Evolutionary conservation across 2,888 invertebrate species (phyloP), one percentile per base, ranked within the genome.

Genomic region (Encarsia formosa): DNA sequence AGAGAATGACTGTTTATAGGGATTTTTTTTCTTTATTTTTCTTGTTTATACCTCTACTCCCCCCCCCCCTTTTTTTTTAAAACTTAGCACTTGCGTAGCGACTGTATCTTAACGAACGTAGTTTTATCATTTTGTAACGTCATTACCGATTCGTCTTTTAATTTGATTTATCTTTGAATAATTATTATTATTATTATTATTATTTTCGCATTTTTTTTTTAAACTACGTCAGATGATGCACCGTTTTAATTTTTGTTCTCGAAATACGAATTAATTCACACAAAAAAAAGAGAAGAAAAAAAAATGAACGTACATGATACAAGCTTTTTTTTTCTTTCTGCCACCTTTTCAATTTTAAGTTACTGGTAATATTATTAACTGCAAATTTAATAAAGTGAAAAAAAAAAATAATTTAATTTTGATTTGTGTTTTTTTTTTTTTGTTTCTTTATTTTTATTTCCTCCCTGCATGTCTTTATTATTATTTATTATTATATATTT

Each of bases 381-480:
- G 38, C 37, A 49, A 52, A 41, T 51, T 42, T 24, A 56, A 56
- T 53, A 56, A 56, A 53, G 50, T 49, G 45, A 50, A 31, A 32
- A 34, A 44, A 23, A 53, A 32, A 16, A 40, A 53, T 9, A 19
- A 48, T 47, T 26, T 18, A 35, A 44, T 54, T 47, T n/a, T n/a
- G n/a, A 20, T 55, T 54, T 54, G 57, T 57, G 54, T 54, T 48
- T 31, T 52, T 34, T 52, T 50, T 45, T n/a, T 54, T 53, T 50
- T 42, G 23, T 42, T 56, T 47, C 18, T 39, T 46, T 24, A 24
- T 26, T 18, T 18, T 35, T 35, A 8, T 35, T 35, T 18, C 35
- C 26, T 8, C 26, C 6, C 11, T 26, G 26, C 26, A 26, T 26
- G 26, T 8, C 11, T 26, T 26, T 26, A 11, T 26, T 26, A 11